Evolutionary conservation across 2,888 invertebrate genomes (phyloP).

Genomic region (Galerucella calmariensis): DNA sequence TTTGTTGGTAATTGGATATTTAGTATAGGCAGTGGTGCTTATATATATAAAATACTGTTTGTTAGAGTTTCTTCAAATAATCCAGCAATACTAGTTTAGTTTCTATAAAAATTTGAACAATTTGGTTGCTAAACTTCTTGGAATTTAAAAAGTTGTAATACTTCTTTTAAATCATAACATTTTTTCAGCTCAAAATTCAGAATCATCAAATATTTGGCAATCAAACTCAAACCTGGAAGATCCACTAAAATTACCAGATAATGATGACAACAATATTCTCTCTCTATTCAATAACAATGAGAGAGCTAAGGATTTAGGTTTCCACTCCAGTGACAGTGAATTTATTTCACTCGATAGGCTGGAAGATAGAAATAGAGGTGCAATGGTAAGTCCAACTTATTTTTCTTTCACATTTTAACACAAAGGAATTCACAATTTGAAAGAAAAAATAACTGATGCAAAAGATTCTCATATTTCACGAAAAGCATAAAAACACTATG

Average conservation of each 20-base stretch:
- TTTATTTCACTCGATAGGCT: slow-evolving; percentile 62
- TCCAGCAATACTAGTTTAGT: no score
- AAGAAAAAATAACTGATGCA: no score
- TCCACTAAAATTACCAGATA: slow-evolving; percentile 60
- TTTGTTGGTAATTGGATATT: no score
- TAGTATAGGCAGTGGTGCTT: no score
- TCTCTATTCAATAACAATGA: slow-evolving; percentile 61
- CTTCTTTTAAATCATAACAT: neutral
- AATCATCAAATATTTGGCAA: slow-evolving; percentile 51
- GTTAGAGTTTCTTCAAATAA: no score
- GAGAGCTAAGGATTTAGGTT: slow-evolving; percentile 62
- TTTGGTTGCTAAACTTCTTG: no score
- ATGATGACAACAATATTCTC: slow-evolving; percentile 57
- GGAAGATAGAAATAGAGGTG: slow-evolving; percentile 58
- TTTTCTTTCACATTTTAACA: neutral
- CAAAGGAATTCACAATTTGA: no score
- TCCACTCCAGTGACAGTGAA: slow-evolving; percentile 62
- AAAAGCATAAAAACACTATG: no score
- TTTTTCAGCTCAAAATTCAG: slow-evolving; percentile 40
- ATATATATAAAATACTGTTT: no score
- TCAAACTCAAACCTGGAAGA: slow-evolving; percentile 56
- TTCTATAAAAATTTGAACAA: no score
- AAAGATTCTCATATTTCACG: no score
- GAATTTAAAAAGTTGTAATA: no score
- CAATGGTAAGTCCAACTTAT: slow-evolving; percentile 56